Evolutionary conservation across 2,888 invertebrate species (phyloP).

Genomic region (Tipula lateralis): DNA sequence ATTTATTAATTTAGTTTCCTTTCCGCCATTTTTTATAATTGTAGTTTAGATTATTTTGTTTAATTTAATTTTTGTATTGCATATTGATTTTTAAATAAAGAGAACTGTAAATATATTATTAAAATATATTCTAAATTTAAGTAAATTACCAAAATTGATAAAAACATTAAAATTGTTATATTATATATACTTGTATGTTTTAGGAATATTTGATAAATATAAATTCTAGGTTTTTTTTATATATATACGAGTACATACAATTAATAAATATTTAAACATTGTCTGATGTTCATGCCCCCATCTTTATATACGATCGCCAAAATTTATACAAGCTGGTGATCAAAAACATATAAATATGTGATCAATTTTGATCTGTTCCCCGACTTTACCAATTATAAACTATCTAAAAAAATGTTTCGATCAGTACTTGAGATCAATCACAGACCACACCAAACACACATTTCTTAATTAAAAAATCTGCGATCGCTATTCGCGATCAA

Average conservation of each 20-base stretch:
- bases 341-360: too few relatives aligned
- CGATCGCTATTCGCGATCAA: not conserved
- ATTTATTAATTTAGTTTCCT: not conserved
- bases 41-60: not conserved
- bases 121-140: conserved; percentile 19
- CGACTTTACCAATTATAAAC: not conserved
- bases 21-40: not conserved
- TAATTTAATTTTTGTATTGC: not conserved
- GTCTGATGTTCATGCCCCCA: not conserved
- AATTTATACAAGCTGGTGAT: not conserved
- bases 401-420: not conserved
- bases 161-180: not conserved
- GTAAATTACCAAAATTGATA: conserved; percentile 19
- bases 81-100: not conserved
- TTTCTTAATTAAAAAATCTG: not conserved
- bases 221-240: not conserved
- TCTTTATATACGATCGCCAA: not conserved
- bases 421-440: not conserved
- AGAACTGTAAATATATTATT: not conserved
- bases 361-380: not conserved
- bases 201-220: not conserved
- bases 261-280: not conserved
- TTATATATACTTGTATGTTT: not conserved
- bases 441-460: too few relatives aligned
- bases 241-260: not conserved